Evolutionary conservation across 1,140 invertebrate genomes (phyloP), one percentile per base, ranked within the genome.

Genomic region (Metaphire vulgaris): DNA sequence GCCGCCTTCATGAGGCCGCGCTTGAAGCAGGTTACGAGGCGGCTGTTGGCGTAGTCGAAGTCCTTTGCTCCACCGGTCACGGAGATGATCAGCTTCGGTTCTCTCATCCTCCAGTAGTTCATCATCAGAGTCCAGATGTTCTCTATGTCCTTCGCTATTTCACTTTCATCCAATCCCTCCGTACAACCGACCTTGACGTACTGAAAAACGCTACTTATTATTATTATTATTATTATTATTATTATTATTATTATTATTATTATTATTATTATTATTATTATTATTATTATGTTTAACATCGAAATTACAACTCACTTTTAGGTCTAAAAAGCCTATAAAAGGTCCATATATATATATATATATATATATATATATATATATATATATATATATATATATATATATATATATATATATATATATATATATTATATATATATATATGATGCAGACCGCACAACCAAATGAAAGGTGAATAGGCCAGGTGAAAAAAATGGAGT

Each of bases 21-120:
- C 68, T 78, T 78, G 64, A 78, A 78, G 30, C 41, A 69, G 15
- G 85, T 83, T 74, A 84, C 85, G 56, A 87, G 82, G 74, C 83
- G 79, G 14, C 80, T 80, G 69, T 85, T 85, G 80, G 87, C 83
- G 69, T 71, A 76, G 15, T 81, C 79, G 78, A 88, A 87, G 74
- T 84, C 84, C 75, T 87, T 84, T 15, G 87, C 87, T 6, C 87
- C 87, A 2, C 87, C 87, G 21, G 86, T 87, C 6, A 88, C 86
- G 1, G 86, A 87, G 30, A 88, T 86, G 21, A 87, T 83, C 14
- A 88, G 81, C 72, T 87, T 86, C 6, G 87, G 87, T 33, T 81
- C 79, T 32, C 81, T 76, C 21, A 85, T 79, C 2, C 77, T 74
- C 87, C 86, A 87, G 29, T 83, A 80, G 30, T 86, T 80, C 71